Base-by-base conservation (phyloP, 2,888 invertebrate species). In the Acronicta alni region DNA sequence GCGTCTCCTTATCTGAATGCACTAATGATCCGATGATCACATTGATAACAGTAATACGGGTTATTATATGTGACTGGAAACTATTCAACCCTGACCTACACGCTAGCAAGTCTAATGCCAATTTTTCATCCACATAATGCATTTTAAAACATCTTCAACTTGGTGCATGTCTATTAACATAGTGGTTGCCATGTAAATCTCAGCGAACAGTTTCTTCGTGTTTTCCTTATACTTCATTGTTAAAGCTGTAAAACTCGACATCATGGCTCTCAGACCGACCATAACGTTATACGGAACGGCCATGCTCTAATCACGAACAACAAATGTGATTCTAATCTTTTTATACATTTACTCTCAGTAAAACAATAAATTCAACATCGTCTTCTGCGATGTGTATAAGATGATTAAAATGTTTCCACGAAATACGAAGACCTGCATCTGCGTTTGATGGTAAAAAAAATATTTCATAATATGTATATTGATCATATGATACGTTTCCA, bases 201-300 rank as follows among this genome's bases (percentile, higher is more conserved):
- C 32, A 37, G 41, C 39, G 37, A 44, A 52, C 17, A 18, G 56
- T 47, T 64, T 48, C 52, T 26, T 23, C 38, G 58, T 59, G 45
- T 74, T 74, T 72, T 65, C 72, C 67, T 67, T 57, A 51, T 72
- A 51, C 59, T 69, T 75, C 44, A 64, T 75, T 66, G 75, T 72
- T 60, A 43, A 10, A 44, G 58, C 42, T 49, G 62, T 75, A 70
- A 75, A 75, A 62, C 26, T 66, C 41, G 43, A 49, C 54, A 64
- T 60, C 58, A 65, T 70, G 57, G 51, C 48, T 60, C 51, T 49
- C 48, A 20, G 43, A 16, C 51, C 41, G 56, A 47, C 52, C 20
- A 60, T 67, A 26, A 57, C 48, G 51, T 70, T 59, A 58, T 46
- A 45, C 52, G 64, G 44, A 59, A 70, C 56, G 59, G 49, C 41